phyloP scores from a whole-genome alignment of 2,888 invertebrate genomes.

The Eupithecia centaureata region DNA sequence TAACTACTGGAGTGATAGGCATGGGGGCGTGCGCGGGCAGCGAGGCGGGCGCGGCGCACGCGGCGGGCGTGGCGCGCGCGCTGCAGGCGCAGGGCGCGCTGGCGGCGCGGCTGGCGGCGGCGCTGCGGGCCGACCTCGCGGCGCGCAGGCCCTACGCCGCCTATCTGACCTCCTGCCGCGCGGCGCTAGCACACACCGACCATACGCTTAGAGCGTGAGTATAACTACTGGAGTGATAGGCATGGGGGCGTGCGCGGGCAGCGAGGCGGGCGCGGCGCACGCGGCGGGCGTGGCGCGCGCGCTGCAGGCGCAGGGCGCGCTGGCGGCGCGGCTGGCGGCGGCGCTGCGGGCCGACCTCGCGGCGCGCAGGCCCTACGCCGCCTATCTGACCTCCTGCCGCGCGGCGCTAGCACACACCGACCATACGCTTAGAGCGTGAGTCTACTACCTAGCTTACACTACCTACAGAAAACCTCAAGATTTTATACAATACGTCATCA shows the following conservation, averaged over 20 bases:
- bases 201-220: too few species aligned
- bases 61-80: too few species aligned
- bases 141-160: too few species aligned
- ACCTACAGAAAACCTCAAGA: not conserved
- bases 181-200: too few species aligned
- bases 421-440: conserved; percentile 59
- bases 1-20: too few species aligned
- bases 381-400: conserved; percentile 70
- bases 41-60: too few species aligned
- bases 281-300: conserved; percentile 48
- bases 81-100: too few species aligned
- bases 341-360: conserved; percentile 74
- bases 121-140: too few species aligned
- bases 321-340: conserved; percentile 58
- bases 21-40: too few species aligned
- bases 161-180: too few species aligned
- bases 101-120: too few species aligned
- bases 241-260: conserved; percentile 51
- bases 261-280: conserved; percentile 50
- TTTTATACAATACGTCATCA: not conserved
- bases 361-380: conserved; percentile 75
- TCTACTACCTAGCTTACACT: too few species aligned
- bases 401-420: conserved; percentile 66
- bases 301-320: conserved; percentile 47
- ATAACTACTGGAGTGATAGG: conserved; percentile 72